Evolutionary conservation across 2,113 vertebrate species (phyloP), one percentile per base, ranked within the genome.

Genomic region (Halichoeres trimaculatus): DNA sequence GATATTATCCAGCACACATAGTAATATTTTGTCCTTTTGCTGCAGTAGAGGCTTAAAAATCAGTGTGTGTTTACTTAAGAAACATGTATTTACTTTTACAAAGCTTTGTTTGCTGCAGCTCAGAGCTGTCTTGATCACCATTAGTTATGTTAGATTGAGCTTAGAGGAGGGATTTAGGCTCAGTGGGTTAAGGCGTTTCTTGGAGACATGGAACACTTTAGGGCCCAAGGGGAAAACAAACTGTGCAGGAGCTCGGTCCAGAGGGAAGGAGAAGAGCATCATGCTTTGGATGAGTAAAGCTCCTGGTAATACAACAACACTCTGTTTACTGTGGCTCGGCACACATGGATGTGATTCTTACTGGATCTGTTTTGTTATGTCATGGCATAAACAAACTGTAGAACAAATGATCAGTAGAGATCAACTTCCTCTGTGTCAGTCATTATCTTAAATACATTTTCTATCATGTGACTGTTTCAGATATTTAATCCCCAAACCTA

Each of bases 151-250:
- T 72, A 61, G 75, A 76, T 59, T 66, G 81, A 48, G 17, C 81
- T 83, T 77, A 71, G 63, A 83, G 80, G 90, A 90, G 75, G 55
- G 34, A 54, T 69, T 87, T 66, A 88, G 80, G 86, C 85, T 80
- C 90, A 74, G 68, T 5, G 78, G 89, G 88, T 85, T 87, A 83
- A 85, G 51, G 71, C 26, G 92, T 94, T 93, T 91, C 93, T 91
- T 92, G 92, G 93, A 93, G 91, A 94, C 90, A 36, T 89, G 90
- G 85, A 93, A 92, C 91, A 92, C 85, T 89, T 88, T 86, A 87
- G 40, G 7, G 64, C 89, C 88, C 84, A 77, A 70, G 19, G 84
- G 89, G 89, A 87, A 59, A 63, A 20, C 73, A 77, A 54, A 83
- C 67, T 70, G 84, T 83, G 65, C 43, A 11, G 11, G 52, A 56